Evolutionary conservation across 2,113 vertebrate species (phyloP).

Genomic region (Centrocercus urophasianus): DNA sequence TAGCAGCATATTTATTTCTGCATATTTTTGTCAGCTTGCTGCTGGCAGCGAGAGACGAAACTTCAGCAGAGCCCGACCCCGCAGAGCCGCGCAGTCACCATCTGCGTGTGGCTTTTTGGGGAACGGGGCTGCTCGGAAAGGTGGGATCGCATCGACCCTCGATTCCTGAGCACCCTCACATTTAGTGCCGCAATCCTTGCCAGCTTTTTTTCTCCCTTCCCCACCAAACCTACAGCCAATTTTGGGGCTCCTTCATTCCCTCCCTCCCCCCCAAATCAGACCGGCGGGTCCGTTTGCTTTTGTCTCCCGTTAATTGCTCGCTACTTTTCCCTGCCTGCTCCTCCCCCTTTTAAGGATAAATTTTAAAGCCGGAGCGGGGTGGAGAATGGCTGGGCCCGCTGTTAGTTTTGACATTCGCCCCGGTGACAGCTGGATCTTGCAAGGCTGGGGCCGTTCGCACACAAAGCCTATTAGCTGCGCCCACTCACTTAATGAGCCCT

Average conservation of each 20-base stretch:
- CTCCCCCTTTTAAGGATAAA: slow-evolving; percentile 58
- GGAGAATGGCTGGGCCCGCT: slow-evolving; percentile 57
- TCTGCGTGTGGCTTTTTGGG: slow-evolving; percentile 24
- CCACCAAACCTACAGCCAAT: background rate
- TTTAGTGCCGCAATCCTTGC: background rate
- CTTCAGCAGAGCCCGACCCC: slow-evolving; percentile 23
- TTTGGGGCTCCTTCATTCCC: background rate
- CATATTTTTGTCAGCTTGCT: slow-evolving; percentile 57
- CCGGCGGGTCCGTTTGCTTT: slow-evolving; percentile 73
- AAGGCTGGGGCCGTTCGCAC: slow-evolving; percentile 65
- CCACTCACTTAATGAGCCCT: slow-evolving; percentile 88
- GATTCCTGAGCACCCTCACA: slow-evolving; percentile 60
- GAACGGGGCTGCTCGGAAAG: background rate
- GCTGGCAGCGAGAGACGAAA: slow-evolving; percentile 27
- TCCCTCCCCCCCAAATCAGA: background rate
- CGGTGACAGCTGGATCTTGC: slow-evolving; percentile 90
- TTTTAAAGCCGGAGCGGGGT: slow-evolving; percentile 18
- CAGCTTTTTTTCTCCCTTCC: background rate
- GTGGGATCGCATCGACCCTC: background rate
- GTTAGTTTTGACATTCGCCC: slow-evolving; percentile 82
- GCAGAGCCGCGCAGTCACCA: slow-evolving; percentile 37
- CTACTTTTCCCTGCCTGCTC: slow-evolving; percentile 66
- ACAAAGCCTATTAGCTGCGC: slow-evolving; percentile 95
- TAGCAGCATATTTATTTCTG: slow-evolving; percentile 67
- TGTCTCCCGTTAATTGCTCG: slow-evolving; percentile 76